Conservation (phyloP, 2,888 invertebrate genomes). For the Rhyacophila evoluta region DNA sequence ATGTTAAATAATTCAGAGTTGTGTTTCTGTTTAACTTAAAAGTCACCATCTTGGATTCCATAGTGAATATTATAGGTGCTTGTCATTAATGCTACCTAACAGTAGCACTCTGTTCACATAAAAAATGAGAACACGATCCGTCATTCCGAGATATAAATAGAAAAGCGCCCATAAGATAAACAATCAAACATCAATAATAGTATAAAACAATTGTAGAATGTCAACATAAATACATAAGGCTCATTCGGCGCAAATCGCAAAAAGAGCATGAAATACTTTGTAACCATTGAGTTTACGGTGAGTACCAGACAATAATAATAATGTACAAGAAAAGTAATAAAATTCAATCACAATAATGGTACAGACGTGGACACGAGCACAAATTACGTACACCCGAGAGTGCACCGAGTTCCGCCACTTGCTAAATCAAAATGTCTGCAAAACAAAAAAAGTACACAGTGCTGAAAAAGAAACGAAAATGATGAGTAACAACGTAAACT, state of each 20-base stretch:
- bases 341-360: not conserved
- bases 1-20: too few relatives aligned
- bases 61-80: too few relatives aligned
- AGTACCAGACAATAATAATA: constrained; percentile 30
- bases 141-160: not conserved
- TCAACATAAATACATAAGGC: not conserved
- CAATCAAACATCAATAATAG: constrained; percentile 1
- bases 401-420: not conserved
- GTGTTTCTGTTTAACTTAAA: too few relatives aligned
- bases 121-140: not conserved
- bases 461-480: constrained; percentile 55
- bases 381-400: not conserved
- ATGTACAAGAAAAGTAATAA: constrained; percentile 15
- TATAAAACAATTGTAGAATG: not conserved
- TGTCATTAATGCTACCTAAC: too few relatives aligned
- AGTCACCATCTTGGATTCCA: too few relatives aligned
- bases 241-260: not conserved
- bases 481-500: constrained; percentile 49
- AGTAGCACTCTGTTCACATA: not conserved
- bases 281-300: constrained; percentile 48
- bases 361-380: not conserved
- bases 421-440: constrained; percentile 32
- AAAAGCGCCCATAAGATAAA: not conserved
- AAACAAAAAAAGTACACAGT: constrained; percentile 46
- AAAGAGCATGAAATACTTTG: constrained; percentile 43